Evolutionary conservation across 1,140 invertebrate species (phyloP).

Genomic region (Carposina sasakii): DNA sequence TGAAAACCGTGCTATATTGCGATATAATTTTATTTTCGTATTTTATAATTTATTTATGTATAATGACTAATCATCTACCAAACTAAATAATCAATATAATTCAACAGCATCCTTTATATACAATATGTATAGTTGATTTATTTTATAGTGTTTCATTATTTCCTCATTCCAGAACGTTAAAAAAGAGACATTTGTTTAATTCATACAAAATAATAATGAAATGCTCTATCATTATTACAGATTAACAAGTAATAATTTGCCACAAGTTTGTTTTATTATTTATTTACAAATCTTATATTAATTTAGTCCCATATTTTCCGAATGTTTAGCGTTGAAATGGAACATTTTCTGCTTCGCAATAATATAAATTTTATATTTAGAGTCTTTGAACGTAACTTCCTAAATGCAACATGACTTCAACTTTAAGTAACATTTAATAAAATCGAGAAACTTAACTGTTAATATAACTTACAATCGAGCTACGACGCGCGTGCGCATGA

Average conservation of each 20-base stretch:
- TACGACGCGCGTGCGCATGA: no score
- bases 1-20: constrained; percentile 31
- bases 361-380: no score
- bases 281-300: constrained; percentile 69
- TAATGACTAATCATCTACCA: constrained; percentile 70
- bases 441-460: constrained; percentile 39
- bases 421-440: constrained; percentile 28
- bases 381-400: no score
- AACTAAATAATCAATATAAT: constrained; percentile 69
- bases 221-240: constrained; percentile 50
- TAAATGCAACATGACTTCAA: constrained; percentile 12
- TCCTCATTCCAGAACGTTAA: constrained; percentile 45
- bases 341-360: no score
- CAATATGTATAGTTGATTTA: constrained; percentile 66
- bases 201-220: constrained; percentile 56
- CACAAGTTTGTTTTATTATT: constrained; percentile 61
- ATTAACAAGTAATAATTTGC: constrained; percentile 68
- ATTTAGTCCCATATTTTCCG: constrained; percentile 69
- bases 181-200: constrained; percentile 49
- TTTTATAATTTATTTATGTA: constrained; percentile 65
- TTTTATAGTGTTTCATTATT: no score
- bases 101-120: constrained; percentile 69
- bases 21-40: constrained; percentile 68
- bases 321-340: constrained; percentile 29
- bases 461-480: no score